Percentiles rank a stretch among this genome's conserved stretches.
Conservation (phyloP, 1,140 invertebrate species). For the Drosophila persimilis region DNA sequence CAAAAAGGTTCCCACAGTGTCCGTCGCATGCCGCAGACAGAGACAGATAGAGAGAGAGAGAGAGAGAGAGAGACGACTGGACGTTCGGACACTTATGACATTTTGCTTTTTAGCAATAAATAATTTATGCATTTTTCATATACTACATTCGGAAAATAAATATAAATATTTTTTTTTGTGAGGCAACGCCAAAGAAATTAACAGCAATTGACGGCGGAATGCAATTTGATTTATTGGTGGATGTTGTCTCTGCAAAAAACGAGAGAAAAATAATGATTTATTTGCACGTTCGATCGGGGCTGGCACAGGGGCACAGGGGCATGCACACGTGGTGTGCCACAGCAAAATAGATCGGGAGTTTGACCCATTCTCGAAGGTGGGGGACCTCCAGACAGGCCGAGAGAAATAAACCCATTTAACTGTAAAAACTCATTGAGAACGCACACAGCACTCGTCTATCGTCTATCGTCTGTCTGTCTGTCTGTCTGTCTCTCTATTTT, state of each 20-base stretch:
- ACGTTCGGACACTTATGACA: slow-evolving; percentile 48
- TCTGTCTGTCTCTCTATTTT: too few relatives aligned
- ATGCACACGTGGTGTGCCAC: slow-evolving; percentile 26
- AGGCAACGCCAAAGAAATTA: slow-evolving; percentile 54
- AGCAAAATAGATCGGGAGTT: slow-evolving; percentile 30
- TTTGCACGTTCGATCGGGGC: slow-evolving; percentile 38
- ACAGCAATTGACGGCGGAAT: slow-evolving; percentile 54
- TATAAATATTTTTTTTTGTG: slow-evolving; percentile 26
- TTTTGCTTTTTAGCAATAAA: slow-evolving; percentile 63
- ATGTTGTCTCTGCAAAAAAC: slow-evolving; percentile 33
- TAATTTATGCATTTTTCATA: slow-evolving; percentile 58
- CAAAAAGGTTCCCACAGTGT: slow-evolving; percentile 56
- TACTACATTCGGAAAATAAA: slow-evolving; percentile 16
- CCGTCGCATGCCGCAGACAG: slow-evolving; percentile 25
- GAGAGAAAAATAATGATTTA: slow-evolving; percentile 46
- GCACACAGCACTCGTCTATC: slow-evolving; percentile 35
- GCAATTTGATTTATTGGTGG: slow-evolving; percentile 58
- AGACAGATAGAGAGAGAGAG: background rate
- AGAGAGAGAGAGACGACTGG: slow-evolving; percentile 17
- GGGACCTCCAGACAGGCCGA: background rate
- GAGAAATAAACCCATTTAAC: slow-evolving; percentile 55
- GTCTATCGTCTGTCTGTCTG: background rate
- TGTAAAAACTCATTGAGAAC: slow-evolving; percentile 58
- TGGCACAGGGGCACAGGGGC: slow-evolving; percentile 30
- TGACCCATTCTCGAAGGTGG: slow-evolving; percentile 36